Base-by-base conservation (phyloP, 2,113 vertebrate genomes). In the Nibea coibor region DNA sequence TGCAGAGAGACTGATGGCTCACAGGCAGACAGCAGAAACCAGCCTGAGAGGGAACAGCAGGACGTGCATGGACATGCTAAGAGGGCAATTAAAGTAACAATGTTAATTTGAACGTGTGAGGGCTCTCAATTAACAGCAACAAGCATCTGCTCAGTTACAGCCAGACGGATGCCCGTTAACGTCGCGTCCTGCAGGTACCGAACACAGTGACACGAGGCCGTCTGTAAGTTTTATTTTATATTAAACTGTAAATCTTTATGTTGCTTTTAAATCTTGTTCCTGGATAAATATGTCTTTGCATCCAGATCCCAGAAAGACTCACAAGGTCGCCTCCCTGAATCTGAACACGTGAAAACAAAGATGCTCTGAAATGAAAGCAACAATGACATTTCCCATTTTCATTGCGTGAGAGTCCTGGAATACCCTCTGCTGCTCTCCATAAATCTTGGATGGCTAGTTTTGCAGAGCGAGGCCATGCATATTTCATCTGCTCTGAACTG, bases 401-500 rank as follows among this genome's bases (percentile, higher is more conserved):
- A 67, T 47, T 61, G 15, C 3, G 16, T 58, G 26, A 28, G 72
- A 31, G 62, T 71, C 58, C 62, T 39, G 14, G 35, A 80, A 57
- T 72, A 56, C 35, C 51, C 48, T 68, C 75, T 15, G 42, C 65
- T 45, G 59, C 81, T 74, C 61, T 77, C 75, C 39, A 90, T 89
- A 64, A 89, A 86, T 90, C 62, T 89, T 85, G 75, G 77, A 87
- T 58, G 72, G 63, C 47, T 48, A 58, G 51, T 86, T 84, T 75
- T 83, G 73, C 81, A 80, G 82, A 81, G 85, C 1, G 48, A 72
- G 69, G 65, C 77, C 75, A 68, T 88, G 64, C 56, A 91, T 90
- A 83, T 90, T 90, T 90, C 10, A 88, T 85, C 31, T 0, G 16
- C 75, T 65, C 57, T 57, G 86, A 86, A 64, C 81, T 75, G 86